These are phyloP conservation scores for Lepidotrigona ventralis DNA, from an alignment of 1,140 invertebrate species.

Conservation along the genomic window DNA sequence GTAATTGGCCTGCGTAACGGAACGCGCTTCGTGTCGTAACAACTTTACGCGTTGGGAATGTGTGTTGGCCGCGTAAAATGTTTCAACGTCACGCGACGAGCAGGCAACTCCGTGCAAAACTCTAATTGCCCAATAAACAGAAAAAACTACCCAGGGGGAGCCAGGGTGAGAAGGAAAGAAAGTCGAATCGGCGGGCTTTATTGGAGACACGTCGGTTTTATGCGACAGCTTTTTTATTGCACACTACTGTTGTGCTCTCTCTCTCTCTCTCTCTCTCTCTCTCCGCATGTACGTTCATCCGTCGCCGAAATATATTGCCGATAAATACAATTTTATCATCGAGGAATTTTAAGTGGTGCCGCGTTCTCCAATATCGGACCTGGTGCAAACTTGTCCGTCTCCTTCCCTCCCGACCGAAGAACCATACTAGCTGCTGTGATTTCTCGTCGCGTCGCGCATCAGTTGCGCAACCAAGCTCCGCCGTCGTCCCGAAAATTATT, in stretches of 20 bases:
- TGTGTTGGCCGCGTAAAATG: constrained; percentile 29
- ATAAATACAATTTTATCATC: constrained; percentile 64
- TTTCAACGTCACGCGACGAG: constrained; percentile 46
- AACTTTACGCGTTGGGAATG: constrained; percentile 29
- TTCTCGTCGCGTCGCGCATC: neutral
- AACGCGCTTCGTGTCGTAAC: constrained; percentile 53
- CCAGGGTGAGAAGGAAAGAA: neutral
- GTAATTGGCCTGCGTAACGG: constrained; percentile 56
- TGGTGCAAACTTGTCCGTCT: neutral
- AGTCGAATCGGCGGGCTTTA: constrained; percentile 45
- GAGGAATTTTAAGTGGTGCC: constrained; percentile 57
- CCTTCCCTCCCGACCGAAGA: neutral
- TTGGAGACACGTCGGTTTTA: constrained; percentile 45
- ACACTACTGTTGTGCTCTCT: constrained; percentile 33
- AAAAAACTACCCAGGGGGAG: neutral
- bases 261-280: neutral
- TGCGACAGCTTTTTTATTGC: constrained; percentile 58
- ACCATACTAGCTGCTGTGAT: neutral
- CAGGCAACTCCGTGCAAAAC: constrained; percentile 38
- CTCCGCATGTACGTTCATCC: neutral
- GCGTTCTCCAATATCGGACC: neutral
- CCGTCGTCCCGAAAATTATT: constrained; percentile 24
- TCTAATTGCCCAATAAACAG: constrained; percentile 63
- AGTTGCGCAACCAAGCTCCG: constrained; percentile 2
- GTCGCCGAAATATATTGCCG: constrained; percentile 58